Evolutionary conservation across 2,113 vertebrate genomes (phyloP).

Genomic region (Nothobranchius furzeri): DNA sequence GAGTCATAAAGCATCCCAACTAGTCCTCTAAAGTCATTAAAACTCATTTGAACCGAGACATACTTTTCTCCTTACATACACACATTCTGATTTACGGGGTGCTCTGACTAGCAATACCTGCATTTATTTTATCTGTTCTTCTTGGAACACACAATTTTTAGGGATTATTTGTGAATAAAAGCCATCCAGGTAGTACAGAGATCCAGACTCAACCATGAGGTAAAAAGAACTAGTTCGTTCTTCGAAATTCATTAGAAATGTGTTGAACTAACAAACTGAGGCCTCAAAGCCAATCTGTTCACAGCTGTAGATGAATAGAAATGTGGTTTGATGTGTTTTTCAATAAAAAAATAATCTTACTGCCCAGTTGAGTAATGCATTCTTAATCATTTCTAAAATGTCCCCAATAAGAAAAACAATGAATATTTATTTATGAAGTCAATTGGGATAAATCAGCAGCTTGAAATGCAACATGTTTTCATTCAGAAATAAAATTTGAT

Average conservation of each 20-base stretch:
- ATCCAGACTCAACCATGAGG: too few species aligned
- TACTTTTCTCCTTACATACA: not conserved
- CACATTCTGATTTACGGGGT: constrained; percentile 10
- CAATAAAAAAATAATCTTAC: too few species aligned
- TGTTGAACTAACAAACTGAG: too few species aligned
- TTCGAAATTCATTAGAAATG: too few species aligned
- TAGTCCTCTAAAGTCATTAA: not conserved
- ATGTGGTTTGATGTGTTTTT: too few species aligned
- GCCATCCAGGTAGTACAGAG: too few species aligned
- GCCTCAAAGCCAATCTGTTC: too few species aligned
- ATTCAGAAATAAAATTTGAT: constrained; percentile 57
- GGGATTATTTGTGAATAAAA: constrained; percentile 15
- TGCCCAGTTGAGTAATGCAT: too few species aligned
- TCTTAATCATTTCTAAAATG: not conserved
- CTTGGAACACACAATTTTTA: constrained; percentile 11
- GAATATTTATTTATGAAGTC: not conserved
- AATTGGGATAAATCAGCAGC: constrained; percentile 31
- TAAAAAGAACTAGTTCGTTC: too few species aligned
- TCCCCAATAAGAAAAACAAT: not conserved
- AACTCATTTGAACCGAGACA: not conserved
- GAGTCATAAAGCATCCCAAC: not conserved
- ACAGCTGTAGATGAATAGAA: too few species aligned
- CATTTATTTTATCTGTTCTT: constrained; percentile 31
- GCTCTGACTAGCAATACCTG: constrained; percentile 14
- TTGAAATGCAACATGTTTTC: constrained; percentile 44